Base-by-base conservation (phyloP, 2,888 invertebrate genomes). In the Ellobium chinense region DNA sequence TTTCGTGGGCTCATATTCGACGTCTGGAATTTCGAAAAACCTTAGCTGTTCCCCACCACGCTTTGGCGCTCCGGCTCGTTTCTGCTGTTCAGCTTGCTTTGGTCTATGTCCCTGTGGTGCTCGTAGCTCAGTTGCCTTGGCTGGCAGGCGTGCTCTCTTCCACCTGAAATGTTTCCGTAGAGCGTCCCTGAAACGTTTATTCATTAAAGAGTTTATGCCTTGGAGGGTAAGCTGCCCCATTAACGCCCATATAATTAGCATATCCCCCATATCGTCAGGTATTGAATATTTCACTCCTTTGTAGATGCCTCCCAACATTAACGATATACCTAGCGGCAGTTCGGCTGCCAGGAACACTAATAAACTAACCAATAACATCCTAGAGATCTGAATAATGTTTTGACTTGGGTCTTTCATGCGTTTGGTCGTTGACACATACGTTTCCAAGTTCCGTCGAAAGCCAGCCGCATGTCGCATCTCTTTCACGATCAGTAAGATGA, bases 221-320 rank as follows among this genome's bases (percentile, higher is more conserved):
- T 98, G 98, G 93, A 98, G 98, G 82, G 98, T 96, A 1, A 97
- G 97, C 12, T 97, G 97, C 93, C 98, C 98, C 88, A 97, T 94
- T 80, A 98, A 94, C 1, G 98, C 97, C 88, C 98, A 92, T 80
- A 97, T 95, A 93, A 98, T 98, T 96, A 98, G 96, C 76, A 97
- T 91, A 91, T 98, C 97, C 5, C 94, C 94, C 37, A 94, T 87
- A 18, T 91, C 92, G n/a, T 85, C 84, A 93, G 98, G 98, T 34
- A 94, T 90, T 60, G 92, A 88, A 21, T 87, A 82, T 82, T 92
- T 92, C 93, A 98, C 97, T 90, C 95, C 95, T 14, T 96, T 96
- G 12, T 95, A 93, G 0, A n/a, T n/a, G n/a, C 96, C 96, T 77
- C 96, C 96, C 56, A 98, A 94, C 29, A 98, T 94, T 1, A 96